Evolutionary conservation across 37 sponge, comb jelly and placozoan species (phyloP), one percentile per base, ranked within the genome.

Genomic region (Diacarnus erythraeanus): DNA sequence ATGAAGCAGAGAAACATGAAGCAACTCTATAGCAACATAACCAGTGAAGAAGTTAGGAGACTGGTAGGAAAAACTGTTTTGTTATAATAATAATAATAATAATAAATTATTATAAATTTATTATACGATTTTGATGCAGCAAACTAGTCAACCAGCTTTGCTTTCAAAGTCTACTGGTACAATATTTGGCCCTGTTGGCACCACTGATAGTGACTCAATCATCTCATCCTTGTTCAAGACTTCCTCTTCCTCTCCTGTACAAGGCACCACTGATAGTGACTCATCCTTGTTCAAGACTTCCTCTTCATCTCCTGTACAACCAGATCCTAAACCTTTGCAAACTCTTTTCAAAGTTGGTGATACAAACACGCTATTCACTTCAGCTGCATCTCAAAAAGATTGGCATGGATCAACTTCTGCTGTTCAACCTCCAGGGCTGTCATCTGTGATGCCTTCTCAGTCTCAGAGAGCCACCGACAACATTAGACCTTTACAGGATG

Each of bases 51-150:
- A 15, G 67, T 78, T 10, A 10, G 21, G 6, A 1, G 42, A 43
- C n/a, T 78, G 51, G 78, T 78, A 29, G 44, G 67, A 3, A 15
- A 12, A n/a, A n/a, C n/a, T n/a, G n/a, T n/a, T n/a, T n/a, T n/a
- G n/a, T n/a, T n/a, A n/a, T n/a, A n/a, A n/a, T n/a, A n/a, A n/a
- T n/a, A n/a, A n/a, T n/a, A n/a, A n/a, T n/a, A n/a, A n/a, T n/a
- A n/a, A n/a, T n/a, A n/a, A n/a, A n/a, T n/a, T n/a, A n/a, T n/a
- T n/a, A n/a, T n/a, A n/a, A n/a, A n/a, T n/a, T n/a, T n/a, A n/a
- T n/a, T n/a, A n/a, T n/a, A n/a, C n/a, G n/a, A n/a, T n/a, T n/a
- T n/a, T n/a, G n/a, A n/a, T n/a, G n/a, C n/a, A n/a, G n/a, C n/a
- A n/a, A n/a, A n/a, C n/a, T n/a, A n/a, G n/a, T n/a, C n/a, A n/a